Evolutionary conservation across 2,797 vertebrate species (phyloP).

Genomic region (Helicolenus hilgendorfi): DNA sequence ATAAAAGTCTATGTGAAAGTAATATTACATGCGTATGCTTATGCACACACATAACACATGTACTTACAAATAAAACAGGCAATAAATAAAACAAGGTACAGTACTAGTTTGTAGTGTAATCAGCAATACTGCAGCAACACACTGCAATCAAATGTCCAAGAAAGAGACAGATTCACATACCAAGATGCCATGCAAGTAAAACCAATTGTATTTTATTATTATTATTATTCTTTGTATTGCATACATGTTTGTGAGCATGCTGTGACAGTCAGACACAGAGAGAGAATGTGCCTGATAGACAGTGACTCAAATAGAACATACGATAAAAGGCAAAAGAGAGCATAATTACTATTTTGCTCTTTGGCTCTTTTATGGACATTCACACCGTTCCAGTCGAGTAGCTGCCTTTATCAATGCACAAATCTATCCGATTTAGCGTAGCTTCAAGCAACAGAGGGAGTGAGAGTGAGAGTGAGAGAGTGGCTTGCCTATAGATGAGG

Average conservation of each 20-base stretch:
- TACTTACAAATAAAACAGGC: not conserved
- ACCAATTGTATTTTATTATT: not conserved
- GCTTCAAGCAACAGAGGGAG: constrained; percentile 56
- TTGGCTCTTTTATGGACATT: constrained; percentile 22
- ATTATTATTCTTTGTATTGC: not conserved
- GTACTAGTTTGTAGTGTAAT: not conserved
- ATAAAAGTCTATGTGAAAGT: not conserved
- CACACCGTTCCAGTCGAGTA: constrained; percentile 47
- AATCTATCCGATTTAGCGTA: constrained; percentile 68
- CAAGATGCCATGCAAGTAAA: not conserved
- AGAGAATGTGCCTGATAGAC: not conserved
- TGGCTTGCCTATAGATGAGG: constrained; percentile 63
- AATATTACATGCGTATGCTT: not conserved
- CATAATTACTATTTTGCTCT: constrained; percentile 12
- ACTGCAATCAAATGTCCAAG: not conserved
- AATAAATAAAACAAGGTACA: not conserved
- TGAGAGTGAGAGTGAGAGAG: constrained; percentile 14
- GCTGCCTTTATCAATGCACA: constrained; percentile 67
- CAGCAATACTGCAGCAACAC: not conserved
- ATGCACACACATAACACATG: not conserved
- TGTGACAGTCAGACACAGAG: not conserved
- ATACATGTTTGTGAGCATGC: not conserved
- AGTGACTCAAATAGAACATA: not conserved
- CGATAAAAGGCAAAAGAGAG: not conserved
- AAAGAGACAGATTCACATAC: constrained; percentile 51